Evolutionary conservation across 2,113 vertebrate species (phyloP).

Genomic region (Esox niger): DNA sequence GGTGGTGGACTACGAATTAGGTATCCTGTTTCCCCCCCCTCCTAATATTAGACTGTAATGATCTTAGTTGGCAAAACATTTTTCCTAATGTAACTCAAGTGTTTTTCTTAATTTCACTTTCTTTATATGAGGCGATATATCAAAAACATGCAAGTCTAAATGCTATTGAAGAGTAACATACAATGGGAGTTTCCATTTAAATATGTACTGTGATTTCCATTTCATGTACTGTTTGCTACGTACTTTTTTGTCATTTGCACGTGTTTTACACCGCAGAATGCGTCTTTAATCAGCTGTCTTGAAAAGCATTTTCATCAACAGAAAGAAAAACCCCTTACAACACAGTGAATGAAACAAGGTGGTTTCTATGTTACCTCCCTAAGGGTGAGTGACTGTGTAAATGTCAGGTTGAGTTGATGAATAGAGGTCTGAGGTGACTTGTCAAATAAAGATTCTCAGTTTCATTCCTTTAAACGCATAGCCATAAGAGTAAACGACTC

Average conservation of each 20-base stretch:
- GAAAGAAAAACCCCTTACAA: too few relatives aligned
- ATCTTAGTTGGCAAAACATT: neutral
- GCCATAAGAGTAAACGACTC: conserved; percentile 31
- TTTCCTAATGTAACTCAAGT: neutral
- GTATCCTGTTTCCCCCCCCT: conserved; percentile 19
- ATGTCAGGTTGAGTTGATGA: conserved; percentile 61
- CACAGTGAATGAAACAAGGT: conserved; percentile 2
- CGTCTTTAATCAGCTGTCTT: neutral
- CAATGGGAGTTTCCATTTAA: too few relatives aligned
- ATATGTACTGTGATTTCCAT: too few relatives aligned
- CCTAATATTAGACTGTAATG: conserved; percentile 32
- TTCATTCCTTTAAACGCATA: neutral
- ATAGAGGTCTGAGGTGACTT: conserved; percentile 43
- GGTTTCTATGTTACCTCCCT: conserved; percentile 11
- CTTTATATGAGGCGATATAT: neutral
- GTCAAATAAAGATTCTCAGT: conserved; percentile 59
- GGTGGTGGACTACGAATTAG: conserved; percentile 30
- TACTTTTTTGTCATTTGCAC: too few relatives aligned
- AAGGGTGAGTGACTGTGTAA: conserved; percentile 51
- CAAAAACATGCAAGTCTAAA: neutral
- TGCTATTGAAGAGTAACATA: neutral
- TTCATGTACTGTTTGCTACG: too few relatives aligned
- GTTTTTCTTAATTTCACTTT: neutral
- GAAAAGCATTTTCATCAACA: neutral
- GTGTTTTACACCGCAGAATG: neutral